Conservation (phyloP, 2,888 invertebrate genomes). For the Cremastinae sp. region DNA sequence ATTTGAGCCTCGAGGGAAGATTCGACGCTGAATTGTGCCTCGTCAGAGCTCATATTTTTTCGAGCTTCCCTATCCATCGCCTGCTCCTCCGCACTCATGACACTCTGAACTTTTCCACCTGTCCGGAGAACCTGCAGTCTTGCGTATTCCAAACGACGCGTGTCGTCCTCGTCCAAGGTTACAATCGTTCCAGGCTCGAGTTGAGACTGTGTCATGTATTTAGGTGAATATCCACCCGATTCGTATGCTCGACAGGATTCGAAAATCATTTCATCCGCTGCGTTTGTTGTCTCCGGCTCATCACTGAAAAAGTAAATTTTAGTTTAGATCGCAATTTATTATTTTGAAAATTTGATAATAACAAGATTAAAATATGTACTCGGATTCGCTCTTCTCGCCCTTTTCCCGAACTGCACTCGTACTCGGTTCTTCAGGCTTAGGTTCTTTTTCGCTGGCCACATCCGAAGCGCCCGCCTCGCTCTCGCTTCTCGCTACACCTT, state of each 20-base stretch:
- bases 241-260: slow-evolving; percentile 87
- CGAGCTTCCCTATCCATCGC: slow-evolving; percentile 90
- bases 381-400: slow-evolving; percentile 77
- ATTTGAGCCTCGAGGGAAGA: slow-evolving; percentile 91
- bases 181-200: slow-evolving; percentile 90
- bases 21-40: slow-evolving; percentile 95
- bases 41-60: slow-evolving; percentile 92
- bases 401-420: slow-evolving; percentile 68
- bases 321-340: slow-evolving; percentile 3
- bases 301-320: slow-evolving; percentile 66
- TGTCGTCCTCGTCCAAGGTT: slow-evolving; percentile 88
- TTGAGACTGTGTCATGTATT: slow-evolving; percentile 83
- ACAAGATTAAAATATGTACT: slow-evolving; percentile 64
- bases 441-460: slow-evolving; percentile 70
- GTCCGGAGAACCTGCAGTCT: slow-evolving; percentile 85
- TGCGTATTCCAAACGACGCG: slow-evolving; percentile 87
- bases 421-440: slow-evolving; percentile 69
- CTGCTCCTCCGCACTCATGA: slow-evolving; percentile 82
- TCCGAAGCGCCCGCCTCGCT: slow-evolving; percentile 73
- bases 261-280: slow-evolving; percentile 81
- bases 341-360: slow-evolving; percentile 1
- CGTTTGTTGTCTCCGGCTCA: slow-evolving; percentile 71
- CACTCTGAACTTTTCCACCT: slow-evolving; percentile 83
- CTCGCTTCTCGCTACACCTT: slow-evolving; percentile 83
- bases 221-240: slow-evolving; percentile 92